Evolutionary conservation across 2,797 vertebrate species (phyloP).

Genomic region (Trichosurus vulpecula): DNA sequence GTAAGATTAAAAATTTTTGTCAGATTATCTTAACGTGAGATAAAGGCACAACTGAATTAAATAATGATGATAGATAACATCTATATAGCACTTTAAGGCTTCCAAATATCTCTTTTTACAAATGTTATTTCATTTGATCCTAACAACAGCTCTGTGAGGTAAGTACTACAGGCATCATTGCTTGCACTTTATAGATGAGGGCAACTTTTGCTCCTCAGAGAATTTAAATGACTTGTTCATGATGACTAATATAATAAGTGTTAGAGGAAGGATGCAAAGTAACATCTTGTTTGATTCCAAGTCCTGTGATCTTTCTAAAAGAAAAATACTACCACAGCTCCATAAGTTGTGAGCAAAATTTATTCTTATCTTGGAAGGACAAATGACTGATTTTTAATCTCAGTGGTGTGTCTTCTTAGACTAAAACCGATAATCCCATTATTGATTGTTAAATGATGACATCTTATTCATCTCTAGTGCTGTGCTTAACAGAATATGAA

Average conservation of each 20-base stretch:
- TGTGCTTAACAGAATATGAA: slow-evolving; percentile 2
- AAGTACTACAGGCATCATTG: neutral
- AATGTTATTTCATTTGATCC: neutral
- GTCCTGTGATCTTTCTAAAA: neutral
- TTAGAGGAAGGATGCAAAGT: neutral
- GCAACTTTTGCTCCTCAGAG: neutral
- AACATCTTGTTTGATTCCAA: neutral
- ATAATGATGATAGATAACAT: neutral
- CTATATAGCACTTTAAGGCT: neutral
- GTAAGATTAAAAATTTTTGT: neutral
- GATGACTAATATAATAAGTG: neutral
- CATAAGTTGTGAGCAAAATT: neutral
- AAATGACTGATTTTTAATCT: neutral
- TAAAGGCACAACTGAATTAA: neutral
- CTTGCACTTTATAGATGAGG: neutral
- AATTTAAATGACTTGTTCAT: neutral
- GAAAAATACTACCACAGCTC: neutral
- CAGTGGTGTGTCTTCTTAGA: neutral
- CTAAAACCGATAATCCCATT: neutral
- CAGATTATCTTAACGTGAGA: neutral
- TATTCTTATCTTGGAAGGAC: neutral
- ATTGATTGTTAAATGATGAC: slow-evolving; percentile 3
- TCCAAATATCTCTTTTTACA: neutral
- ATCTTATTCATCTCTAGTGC: neutral
- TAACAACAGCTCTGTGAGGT: neutral